phyloP scores from a whole-genome alignment of 1,140 invertebrate genomes.

The Arctopsyche grandis region DNA sequence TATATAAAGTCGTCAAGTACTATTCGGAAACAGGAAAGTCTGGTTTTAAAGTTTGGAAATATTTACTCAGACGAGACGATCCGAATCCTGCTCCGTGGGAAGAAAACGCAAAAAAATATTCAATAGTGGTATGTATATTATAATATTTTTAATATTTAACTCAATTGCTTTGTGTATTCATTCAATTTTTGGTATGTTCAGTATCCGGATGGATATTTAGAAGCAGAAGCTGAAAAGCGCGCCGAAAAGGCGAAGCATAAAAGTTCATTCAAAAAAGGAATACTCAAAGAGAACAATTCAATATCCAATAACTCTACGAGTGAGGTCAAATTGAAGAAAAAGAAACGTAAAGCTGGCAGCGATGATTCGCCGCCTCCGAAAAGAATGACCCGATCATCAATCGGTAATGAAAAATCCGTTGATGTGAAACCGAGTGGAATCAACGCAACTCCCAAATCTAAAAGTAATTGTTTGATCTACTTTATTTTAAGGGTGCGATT shows the following conservation, averaged over 20 bases:
- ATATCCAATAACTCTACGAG: constrained; percentile 41
- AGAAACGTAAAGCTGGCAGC: constrained; percentile 33
- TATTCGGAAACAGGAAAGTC: constrained; percentile 83
- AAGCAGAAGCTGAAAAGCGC: constrained; percentile 70
- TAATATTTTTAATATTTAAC: constrained; percentile 1
- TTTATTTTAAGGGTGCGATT: no score
- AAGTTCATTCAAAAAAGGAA: constrained; percentile 55
- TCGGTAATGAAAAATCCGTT: constrained; percentile 45
- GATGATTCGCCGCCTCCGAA: constrained; percentile 56
- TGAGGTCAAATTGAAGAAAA: constrained; percentile 19
- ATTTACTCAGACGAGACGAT: constrained; percentile 82
- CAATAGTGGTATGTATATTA: constrained; percentile 64
- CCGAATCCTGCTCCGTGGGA: constrained; percentile 85
- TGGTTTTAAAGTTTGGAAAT: constrained; percentile 86
- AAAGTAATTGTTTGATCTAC: constrained; percentile 4
- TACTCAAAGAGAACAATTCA: constrained; percentile 57
- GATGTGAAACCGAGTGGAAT: constrained; percentile 27
- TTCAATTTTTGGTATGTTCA: constrained; percentile 55
- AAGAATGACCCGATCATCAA: constrained; percentile 53
- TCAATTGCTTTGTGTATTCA: background rate
- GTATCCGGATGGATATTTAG: constrained; percentile 83
- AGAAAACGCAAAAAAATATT: constrained; percentile 72
- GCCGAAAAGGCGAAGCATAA: constrained; percentile 57
- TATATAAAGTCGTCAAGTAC: constrained; percentile 87
- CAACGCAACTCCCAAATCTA: constrained; percentile 53